phyloP scores from a whole-genome alignment of 2,113 vertebrate genomes.

The Podarcis cretensis region DNA sequence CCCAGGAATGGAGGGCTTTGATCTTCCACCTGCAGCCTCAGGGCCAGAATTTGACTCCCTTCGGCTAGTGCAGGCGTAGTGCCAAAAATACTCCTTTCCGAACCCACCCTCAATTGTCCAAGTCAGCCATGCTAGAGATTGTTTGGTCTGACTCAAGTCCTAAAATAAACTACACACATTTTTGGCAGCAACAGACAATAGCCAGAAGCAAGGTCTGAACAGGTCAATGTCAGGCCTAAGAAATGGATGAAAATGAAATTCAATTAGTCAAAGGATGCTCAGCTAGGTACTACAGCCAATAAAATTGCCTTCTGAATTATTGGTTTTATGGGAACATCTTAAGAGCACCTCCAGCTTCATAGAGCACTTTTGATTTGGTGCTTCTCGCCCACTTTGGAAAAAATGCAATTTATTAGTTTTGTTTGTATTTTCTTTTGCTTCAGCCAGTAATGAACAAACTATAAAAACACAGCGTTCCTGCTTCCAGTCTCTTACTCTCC shows the following conservation, averaged over 20 bases:
- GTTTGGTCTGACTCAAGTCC: slow-evolving; percentile 3
- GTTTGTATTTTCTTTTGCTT: background rate
- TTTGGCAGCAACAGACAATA: background rate
- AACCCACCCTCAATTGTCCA: background rate
- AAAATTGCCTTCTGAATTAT: background rate
- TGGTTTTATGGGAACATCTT: background rate
- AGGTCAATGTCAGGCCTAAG: background rate
- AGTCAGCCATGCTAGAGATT: background rate
- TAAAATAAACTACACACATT: slow-evolving; percentile 8
- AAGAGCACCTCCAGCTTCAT: background rate
- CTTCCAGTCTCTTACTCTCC: background rate
- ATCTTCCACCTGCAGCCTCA: background rate
- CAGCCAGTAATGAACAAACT: background rate
- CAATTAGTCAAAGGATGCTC: background rate
- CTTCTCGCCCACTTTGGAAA: background rate
- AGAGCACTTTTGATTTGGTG: background rate
- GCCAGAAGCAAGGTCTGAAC: background rate
- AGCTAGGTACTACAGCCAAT: background rate
- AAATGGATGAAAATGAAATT: background rate
- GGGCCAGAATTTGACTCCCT: background rate
- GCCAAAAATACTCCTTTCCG: no score
- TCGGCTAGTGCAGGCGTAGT: background rate
- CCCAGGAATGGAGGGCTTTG: background rate
- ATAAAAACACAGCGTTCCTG: background rate
- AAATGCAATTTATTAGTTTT: background rate